Base-by-base conservation (phyloP, 2,113 vertebrate genomes). In the Elephantulus edwardii region DNA sequence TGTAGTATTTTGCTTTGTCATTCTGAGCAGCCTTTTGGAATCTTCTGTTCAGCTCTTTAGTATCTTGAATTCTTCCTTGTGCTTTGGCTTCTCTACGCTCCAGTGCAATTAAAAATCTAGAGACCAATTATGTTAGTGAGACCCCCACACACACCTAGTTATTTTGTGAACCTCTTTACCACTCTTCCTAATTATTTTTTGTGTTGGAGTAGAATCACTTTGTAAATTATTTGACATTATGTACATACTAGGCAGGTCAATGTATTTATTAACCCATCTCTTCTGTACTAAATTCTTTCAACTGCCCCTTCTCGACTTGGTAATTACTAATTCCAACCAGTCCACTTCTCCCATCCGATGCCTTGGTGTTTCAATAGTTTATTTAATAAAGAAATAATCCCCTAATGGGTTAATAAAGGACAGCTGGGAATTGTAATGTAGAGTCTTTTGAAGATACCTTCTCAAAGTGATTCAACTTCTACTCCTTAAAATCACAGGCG, bases 401-500 rank as follows among this genome's bases (percentile, higher is more conserved):
- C 40, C 35, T 77, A 86, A 94, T 92, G 88, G 70, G 75, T 88
- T 96, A 96, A 91, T 89, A 68, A 92, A 88, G 54, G 64, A 16
- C 83, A 91, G 75, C 88, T 76, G 86, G n/a, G 40, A 38, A 78
- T 77, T 16, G 33, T 56, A 33, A 42, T n/a, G 19, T 24, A 4
- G 16, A 79, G 66, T n/a, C 60, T 79, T 95, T 90, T 80, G 90
- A 60, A 60, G 19, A 19, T 38, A 35, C 17, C 77, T 89, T 30
- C 42, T 46, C 42, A 52, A 20, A 38, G 20, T 76, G 75, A 90
- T 26, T 87, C 56, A 35, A n/a, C 26, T 72, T 12, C 40, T 58
- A 50, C 42, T 85, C 62, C 60, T 58, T 50, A n/a, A 28, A n/a
- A 38, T 38, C 38, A 28, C 14, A 38, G 58, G 22, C 17, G n/a